Evolutionary conservation across 2,888 invertebrate species (phyloP).

Genomic region (Vanessa cardui): DNA sequence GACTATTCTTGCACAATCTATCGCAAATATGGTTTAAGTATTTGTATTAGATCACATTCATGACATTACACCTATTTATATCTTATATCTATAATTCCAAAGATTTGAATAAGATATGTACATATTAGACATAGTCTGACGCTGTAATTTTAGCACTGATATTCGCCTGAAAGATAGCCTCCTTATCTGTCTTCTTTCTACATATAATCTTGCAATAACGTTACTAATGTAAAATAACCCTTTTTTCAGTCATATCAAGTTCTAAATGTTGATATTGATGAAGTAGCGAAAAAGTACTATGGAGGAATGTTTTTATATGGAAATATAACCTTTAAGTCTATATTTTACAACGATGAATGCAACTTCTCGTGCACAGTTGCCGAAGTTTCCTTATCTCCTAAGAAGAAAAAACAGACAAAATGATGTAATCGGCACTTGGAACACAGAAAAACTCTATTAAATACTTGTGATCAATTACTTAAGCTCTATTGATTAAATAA

Average conservation of each 20-base stretch:
- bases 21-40: no score
- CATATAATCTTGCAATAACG: no score
- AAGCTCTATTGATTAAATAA: no score
- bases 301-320: slow-evolving; percentile 57
- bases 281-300: slow-evolving; percentile 50
- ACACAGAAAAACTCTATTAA: not conserved
- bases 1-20: no score
- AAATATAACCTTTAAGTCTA: slow-evolving; percentile 49
- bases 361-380: slow-evolving; percentile 56
- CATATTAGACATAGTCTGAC: no score
- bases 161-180: no score
- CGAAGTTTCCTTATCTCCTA: slow-evolving; percentile 49
- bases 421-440: not conserved
- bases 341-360: slow-evolving; percentile 54
- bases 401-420: slow-evolving; percentile 28
- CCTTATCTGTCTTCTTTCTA: no score
- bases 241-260: slow-evolving; percentile 52
- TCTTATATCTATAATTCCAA: no score
- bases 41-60: no score
- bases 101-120: no score
- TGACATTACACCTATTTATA: no score
- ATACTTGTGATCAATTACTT: not conserved
- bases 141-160: no score
- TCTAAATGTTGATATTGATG: slow-evolving; percentile 47
- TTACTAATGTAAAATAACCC: not conserved